Base-by-base conservation (phyloP, 2,888 invertebrate species). In the Cantharis flavilabris region DNA sequence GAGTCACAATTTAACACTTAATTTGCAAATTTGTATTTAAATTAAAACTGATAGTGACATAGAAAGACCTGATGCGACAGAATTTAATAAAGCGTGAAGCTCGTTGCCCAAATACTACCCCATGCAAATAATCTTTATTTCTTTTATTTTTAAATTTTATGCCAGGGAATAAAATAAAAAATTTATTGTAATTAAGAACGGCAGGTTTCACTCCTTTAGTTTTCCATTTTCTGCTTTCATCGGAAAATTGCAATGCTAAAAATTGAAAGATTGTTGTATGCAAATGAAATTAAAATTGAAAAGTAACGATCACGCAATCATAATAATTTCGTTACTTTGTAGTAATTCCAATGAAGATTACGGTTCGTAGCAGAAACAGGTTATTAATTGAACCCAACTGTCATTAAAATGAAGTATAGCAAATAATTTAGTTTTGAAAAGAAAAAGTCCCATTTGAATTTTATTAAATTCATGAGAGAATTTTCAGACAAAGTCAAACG, bases 1-100 rank as follows among this genome's bases (percentile, higher is more conserved):
- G 81, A 71, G 81, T 81, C 79, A 80, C 82, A 80, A 82, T 83
- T 83, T 81, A 80, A 81, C 81, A 81, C 82, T 82, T 82, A 82
- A 83, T 83, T 83, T 82, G 79, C 82, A 81, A 83, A 83, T 82
- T 79, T 83, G 81, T 82, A 82, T 84, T 84, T 82, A 83, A 83
- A 83, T 83, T 83, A 82, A 82, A 83, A 82, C 80, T 77, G 80
- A 78, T 71, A 75, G 76, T 78, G 71, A 76, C 73, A 70, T 72
- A 73, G 78, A 73, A 72, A 73, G 69, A 71, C 73, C 70, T 49
- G 71, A 76, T 74, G 73, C 78, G 78, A 78, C 76, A 76, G 76
- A 70, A 76, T 76, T 78, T 76, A 80, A 76, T 76, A 73, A 76
- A 77, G 77, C 77, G 73, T 75, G 71, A 77, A 70, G 63, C 67